Conservation (phyloP, 2,113 vertebrate genomes). For the Catharus bicknelli region DNA sequence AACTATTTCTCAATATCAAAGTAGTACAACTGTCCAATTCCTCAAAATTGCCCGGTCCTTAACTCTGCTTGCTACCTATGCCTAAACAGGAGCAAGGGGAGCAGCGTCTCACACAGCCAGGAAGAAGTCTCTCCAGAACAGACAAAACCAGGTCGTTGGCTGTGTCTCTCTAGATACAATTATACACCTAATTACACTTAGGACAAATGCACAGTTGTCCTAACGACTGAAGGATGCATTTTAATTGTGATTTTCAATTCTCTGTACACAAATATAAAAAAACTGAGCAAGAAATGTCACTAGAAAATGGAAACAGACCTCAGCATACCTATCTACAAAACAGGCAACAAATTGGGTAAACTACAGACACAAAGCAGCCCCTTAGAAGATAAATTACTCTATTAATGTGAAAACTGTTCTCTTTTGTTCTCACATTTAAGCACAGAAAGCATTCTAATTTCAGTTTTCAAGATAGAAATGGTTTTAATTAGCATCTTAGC, state of each 20-base stretch:
- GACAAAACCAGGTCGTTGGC: background rate
- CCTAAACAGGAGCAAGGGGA: background rate
- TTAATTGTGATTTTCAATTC: background rate
- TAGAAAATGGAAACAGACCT: background rate
- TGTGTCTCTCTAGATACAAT: background rate
- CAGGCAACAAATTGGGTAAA: background rate
- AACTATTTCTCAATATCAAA: background rate
- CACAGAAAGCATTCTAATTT: slow-evolving; percentile 11
- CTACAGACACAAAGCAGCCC: background rate
- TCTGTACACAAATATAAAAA: background rate
- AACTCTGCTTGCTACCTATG: background rate
- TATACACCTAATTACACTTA: slow-evolving; percentile 21
- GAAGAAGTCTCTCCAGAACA: background rate
- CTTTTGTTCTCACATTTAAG: background rate
- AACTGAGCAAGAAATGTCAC: background rate
- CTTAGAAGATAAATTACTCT: background rate
- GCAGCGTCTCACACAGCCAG: background rate
- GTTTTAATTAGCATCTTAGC: slow-evolving; percentile 34
- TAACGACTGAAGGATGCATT: background rate
- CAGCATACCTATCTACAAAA: background rate
- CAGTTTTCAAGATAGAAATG: slow-evolving; percentile 29
- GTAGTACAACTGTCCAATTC: background rate
- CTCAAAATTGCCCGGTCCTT: background rate
- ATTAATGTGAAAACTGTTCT: background rate
- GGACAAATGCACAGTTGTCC: background rate